phyloP scores from a whole-genome alignment of 1,140 invertebrate genomes.

The Drosophila parvula region DNA sequence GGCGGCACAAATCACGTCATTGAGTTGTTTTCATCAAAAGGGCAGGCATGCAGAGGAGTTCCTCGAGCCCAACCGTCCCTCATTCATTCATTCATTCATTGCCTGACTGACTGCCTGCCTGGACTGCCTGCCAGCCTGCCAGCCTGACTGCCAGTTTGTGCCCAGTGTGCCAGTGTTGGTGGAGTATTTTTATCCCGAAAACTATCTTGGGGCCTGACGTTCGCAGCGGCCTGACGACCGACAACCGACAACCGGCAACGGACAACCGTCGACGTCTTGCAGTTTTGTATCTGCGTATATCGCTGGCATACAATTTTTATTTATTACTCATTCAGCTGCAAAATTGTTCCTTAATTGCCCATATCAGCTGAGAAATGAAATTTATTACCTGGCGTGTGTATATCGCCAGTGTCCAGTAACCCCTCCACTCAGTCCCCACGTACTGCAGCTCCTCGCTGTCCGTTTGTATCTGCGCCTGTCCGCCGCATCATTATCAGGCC shows the following conservation, averaged over 20 bases:
- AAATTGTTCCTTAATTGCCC: constrained; percentile 84
- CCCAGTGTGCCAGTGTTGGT: constrained; percentile 33
- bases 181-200: constrained; percentile 79
- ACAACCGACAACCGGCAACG: constrained; percentile 18
- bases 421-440: constrained; percentile 18
- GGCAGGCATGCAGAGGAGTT: constrained; percentile 62
- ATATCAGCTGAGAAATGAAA: constrained; percentile 84
- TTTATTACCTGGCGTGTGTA: constrained; percentile 84
- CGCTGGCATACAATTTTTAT: constrained; percentile 82
- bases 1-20: constrained; percentile 78
- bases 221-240: constrained; percentile 39
- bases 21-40: constrained; percentile 83
- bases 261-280: constrained; percentile 63
- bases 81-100: constrained; percentile 65
- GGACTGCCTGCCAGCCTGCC: neutral
- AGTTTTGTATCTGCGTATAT: constrained; percentile 81
- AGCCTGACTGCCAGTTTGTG: neutral
- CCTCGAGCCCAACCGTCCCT: constrained; percentile 22
- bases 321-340: constrained; percentile 84
- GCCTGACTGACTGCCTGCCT: constrained; percentile 2
- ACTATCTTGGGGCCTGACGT: constrained; percentile 74
- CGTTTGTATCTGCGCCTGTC: constrained; percentile 57
- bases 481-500: constrained; percentile 76
- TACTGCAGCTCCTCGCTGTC: constrained; percentile 22
- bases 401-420: constrained; percentile 64